Base-by-base conservation (phyloP, 2,797 vertebrate genomes). In the Gymnocypris eckloni region DNA sequence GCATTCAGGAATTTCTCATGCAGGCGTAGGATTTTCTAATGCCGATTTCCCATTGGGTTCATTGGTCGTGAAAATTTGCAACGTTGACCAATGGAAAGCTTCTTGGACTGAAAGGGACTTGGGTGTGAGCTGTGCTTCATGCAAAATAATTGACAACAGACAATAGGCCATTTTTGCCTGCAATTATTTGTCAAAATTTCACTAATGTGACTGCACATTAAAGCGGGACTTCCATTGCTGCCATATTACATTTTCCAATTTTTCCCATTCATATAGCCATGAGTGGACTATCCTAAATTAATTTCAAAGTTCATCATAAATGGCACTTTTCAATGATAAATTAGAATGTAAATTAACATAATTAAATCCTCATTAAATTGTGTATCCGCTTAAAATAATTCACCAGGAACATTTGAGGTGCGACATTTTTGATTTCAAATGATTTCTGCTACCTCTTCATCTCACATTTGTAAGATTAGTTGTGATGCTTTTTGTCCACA, bases 281-380 rank as follows among this genome's bases (percentile, higher is more conserved):
- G 13, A 79, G 39, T 45, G 39, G 22, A 79, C 8, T 39, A 25
- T 41, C 54, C 22, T 79, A 43, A 66, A 33, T 80, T 33, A 37
- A 6, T 80, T 59, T 61, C 13, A n/a, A 79, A 64, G 13, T 28
- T 66, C 90, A 90, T 90, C 79, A 90, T 89, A 89, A 88, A 91
- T 78, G 89, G 90, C 90, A 82, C 86, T 77, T 89, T 90, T 83
- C 88, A 89, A 87, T 87, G 90, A 91, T 92, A 91, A 91, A 88
- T 90, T 85, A 83, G 88, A 81, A 88, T 83, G 37, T 75, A 66
- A 66, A 41, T 71, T 2, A 25, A 71, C 43, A 43, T 10, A 54
- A 81, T 71, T 71, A 20, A 20, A 41, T 43, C n/a, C 13, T 28
- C n/a, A 13, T 50, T 43, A 9, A n/a, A 37, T 18, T 7, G 25